A percentile compares a stretch with the other conserved stretches of the same genome.
These are phyloP conservation scores for honey bee (Apis mellifera) DNA, from an alignment of 1,140 invertebrate species.

Conservation along the genomic window DNA sequence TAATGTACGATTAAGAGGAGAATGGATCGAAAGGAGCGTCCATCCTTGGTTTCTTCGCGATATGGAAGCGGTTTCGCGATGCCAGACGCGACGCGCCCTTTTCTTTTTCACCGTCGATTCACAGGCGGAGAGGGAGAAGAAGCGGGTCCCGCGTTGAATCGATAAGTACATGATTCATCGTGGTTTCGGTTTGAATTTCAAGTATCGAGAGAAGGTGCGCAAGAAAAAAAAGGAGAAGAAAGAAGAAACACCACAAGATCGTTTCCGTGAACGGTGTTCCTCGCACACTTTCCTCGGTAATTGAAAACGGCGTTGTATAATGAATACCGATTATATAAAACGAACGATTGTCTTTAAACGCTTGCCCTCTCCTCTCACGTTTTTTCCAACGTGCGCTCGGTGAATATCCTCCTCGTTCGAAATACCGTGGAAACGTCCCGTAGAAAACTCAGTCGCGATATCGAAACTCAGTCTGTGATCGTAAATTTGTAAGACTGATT, in stretches of 20 bases:
- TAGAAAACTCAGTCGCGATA: too few species aligned
- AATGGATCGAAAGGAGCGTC: too few species aligned
- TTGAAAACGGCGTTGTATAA: constrained; percentile 2
- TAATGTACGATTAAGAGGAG: too few species aligned
- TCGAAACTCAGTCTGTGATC: too few species aligned
- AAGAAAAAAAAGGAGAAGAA: background rate
- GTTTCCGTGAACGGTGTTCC: background rate
- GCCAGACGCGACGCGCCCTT: constrained; percentile 62
- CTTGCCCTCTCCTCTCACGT: background rate
- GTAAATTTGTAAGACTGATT: too few species aligned
- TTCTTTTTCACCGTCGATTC: constrained; percentile 59
- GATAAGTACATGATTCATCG: constrained; percentile 76
- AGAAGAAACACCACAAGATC: constrained; percentile 27
- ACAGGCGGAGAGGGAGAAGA: constrained; percentile 59
- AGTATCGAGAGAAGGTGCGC: constrained; percentile 55
- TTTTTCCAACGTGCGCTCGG: too few species aligned
- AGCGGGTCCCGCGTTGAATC: constrained; percentile 71
- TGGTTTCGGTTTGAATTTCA: constrained; percentile 76
- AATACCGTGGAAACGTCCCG: too few species aligned
- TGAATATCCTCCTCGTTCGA: too few species aligned
- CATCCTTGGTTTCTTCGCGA: too few species aligned
- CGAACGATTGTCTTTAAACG: background rate
- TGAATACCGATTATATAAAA: constrained; percentile 1
- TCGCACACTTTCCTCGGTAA: constrained; percentile 10
- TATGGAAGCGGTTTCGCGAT: constrained; percentile 62